Evolutionary conservation across 2,888 invertebrate species (phyloP).

Genomic region (Catocala nupta): DNA sequence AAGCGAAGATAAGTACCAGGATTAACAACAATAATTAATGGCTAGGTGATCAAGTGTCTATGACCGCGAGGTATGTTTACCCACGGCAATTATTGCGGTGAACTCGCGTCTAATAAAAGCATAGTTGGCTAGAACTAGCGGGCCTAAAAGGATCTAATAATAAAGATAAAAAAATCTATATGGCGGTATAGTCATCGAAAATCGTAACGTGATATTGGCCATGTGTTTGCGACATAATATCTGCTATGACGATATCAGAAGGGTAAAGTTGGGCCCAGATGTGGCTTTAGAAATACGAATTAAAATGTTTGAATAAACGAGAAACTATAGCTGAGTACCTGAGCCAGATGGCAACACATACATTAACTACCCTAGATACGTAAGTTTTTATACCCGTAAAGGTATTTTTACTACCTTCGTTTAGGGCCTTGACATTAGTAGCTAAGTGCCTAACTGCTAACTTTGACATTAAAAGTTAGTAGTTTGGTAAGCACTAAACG

Average conservation of each 20-base stretch:
- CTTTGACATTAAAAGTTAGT: too few relatives aligned
- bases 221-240: conserved; percentile 9
- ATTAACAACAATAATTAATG: too few relatives aligned
- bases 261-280: not conserved
- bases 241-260: not conserved
- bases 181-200: conserved; percentile 1
- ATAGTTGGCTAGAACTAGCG: too few relatives aligned
- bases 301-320: too few relatives aligned
- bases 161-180: not conserved
- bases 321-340: not conserved
- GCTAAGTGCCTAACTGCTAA: not conserved
- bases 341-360: too few relatives aligned
- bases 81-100: too few relatives aligned
- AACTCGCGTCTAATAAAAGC: too few relatives aligned
- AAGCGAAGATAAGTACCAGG: too few relatives aligned
- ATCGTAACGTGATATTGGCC: conserved; percentile 11
- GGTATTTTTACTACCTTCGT: not conserved
- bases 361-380: too few relatives aligned
- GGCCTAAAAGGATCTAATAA: too few relatives aligned
- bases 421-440: conserved; percentile 13
- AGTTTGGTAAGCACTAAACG: not conserved
- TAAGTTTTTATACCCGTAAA: not conserved
- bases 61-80: too few relatives aligned
- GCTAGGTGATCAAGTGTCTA: too few relatives aligned
- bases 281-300: conserved; percentile 1